Conservation (phyloP, 2,888 invertebrate species). For the Tetramorium bicarinatum region DNA sequence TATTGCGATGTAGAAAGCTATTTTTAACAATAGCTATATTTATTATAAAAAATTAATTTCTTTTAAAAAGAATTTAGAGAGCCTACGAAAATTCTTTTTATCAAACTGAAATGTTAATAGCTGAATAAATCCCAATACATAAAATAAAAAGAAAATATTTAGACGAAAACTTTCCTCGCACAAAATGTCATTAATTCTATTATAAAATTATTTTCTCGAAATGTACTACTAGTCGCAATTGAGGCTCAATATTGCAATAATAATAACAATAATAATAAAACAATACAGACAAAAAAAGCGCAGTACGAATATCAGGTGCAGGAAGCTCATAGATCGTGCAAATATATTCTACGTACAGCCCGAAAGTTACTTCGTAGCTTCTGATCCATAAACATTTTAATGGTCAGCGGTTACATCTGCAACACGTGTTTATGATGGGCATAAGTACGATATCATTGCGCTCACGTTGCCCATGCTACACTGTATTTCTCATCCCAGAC, state of each 20-base stretch:
- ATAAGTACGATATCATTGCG: constrained; percentile 60
- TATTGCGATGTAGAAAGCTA: not conserved
- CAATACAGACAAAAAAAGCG: constrained; percentile 39
- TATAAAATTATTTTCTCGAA: not conserved
- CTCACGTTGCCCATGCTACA: constrained; percentile 59
- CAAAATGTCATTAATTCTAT: not conserved
- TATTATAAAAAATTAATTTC: not conserved
- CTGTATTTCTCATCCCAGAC: constrained; percentile 31
- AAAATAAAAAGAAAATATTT: not conserved
- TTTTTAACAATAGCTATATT: not conserved
- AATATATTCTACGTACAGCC: constrained; percentile 63
- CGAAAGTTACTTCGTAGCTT: constrained; percentile 62
- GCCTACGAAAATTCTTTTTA: not conserved
- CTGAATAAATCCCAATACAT: not conserved
- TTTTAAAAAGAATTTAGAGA: not conserved
- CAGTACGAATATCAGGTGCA: constrained; percentile 47
- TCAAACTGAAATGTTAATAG: not conserved
- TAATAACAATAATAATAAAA: constrained; percentile 65
- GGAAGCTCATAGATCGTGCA: constrained; percentile 59
- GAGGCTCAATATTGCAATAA: constrained; percentile 48
- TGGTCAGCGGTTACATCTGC: constrained; percentile 66
- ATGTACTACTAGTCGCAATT: constrained; percentile 25
- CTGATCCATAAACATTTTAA: constrained; percentile 77
- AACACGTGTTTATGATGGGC: constrained; percentile 49
- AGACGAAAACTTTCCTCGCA: not conserved